These are phyloP conservation scores for Dicentrarchus labrax DNA, from an alignment of 2,113 vertebrate species.

Conservation along the genomic window DNA sequence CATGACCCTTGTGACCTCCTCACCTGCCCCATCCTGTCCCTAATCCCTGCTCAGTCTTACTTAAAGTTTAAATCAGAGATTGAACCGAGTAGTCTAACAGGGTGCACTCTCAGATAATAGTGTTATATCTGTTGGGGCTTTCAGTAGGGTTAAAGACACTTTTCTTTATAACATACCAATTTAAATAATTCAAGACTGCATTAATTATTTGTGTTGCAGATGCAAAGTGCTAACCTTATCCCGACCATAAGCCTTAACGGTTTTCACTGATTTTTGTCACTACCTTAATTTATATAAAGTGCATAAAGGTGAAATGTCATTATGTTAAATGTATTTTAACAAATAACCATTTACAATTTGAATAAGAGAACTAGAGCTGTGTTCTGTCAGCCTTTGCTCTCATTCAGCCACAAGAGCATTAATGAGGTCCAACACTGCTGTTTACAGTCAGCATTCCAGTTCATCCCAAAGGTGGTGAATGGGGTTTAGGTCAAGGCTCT, in stretches of 20 bases:
- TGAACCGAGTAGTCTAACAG: background rate
- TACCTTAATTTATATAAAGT: background rate
- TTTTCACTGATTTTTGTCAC: background rate
- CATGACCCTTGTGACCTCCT: slow-evolving; percentile 57
- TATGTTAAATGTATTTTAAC: background rate
- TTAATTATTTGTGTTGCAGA: background rate
- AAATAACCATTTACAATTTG: background rate
- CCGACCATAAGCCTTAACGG: too few species aligned
- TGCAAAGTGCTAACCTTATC: background rate
- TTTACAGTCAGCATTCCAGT: background rate
- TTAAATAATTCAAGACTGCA: background rate
- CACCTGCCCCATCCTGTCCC: slow-evolving; percentile 18
- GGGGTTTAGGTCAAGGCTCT: background rate
- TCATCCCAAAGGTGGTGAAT: background rate
- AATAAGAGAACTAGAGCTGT: background rate
- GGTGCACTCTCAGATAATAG: background rate
- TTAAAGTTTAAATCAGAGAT: background rate
- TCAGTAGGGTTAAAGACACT: background rate
- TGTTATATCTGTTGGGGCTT: background rate
- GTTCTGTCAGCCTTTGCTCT: too few species aligned
- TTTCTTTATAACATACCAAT: background rate
- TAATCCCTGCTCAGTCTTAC: background rate
- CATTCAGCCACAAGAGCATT: too few species aligned
- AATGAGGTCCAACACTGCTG: background rate
- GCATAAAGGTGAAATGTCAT: background rate